These are phyloP conservation scores for Copsychus sechellarum DNA, from an alignment of 2,113 vertebrate genomes.

Conservation along the genomic window DNA sequence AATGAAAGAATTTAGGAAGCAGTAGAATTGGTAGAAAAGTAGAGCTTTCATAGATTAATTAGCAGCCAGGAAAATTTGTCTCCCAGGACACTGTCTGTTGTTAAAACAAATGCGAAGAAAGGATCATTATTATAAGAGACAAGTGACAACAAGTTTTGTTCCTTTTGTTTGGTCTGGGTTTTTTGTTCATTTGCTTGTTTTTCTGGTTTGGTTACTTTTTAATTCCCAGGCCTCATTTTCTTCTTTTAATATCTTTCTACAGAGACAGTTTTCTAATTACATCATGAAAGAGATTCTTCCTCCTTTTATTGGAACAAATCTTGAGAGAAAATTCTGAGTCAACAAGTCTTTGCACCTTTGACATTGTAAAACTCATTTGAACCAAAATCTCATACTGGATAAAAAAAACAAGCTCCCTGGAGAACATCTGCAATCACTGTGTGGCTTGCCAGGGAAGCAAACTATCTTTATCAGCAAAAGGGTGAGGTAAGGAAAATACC, in stretches of 20 bases:
- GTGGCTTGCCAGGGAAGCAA: not conserved
- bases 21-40: not conserved
- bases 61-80: not conserved
- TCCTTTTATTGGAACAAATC: not conserved
- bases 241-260: not conserved
- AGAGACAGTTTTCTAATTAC: not conserved
- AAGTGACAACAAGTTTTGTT: not conserved
- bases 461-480: not conserved
- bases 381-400: not conserved
- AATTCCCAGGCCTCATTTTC: not conserved
- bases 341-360: not conserved
- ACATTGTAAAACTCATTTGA: not conserved
- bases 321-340: not conserved
- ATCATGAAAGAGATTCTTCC: not conserved
- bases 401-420: not conserved
- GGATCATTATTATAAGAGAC: not conserved
- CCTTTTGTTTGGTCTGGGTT: not conserved
- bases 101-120: not conserved
- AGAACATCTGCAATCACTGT: not conserved
- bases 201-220: not conserved
- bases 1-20: not conserved
- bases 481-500: not conserved
- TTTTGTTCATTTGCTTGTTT: not conserved
- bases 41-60: not conserved
- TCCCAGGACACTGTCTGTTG: not conserved